Conservation (phyloP, 2,113 vertebrate genomes). For the Orthonyx spaldingii region DNA sequence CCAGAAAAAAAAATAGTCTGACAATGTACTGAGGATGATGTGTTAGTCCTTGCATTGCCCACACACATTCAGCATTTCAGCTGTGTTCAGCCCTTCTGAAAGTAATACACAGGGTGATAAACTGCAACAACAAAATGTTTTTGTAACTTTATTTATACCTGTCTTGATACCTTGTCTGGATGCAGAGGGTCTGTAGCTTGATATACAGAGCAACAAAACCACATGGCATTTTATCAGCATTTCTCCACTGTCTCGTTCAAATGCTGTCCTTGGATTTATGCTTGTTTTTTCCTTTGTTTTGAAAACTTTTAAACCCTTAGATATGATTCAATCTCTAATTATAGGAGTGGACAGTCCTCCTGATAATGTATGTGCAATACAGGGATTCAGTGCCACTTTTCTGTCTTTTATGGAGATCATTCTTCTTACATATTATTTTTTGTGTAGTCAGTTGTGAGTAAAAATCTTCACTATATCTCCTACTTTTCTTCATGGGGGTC, state of each 20-base stretch:
- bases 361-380: not conserved
- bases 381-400: not conserved
- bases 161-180: not conserved
- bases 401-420: not conserved
- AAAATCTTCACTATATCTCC: not conserved
- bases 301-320: not conserved
- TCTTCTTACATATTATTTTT: not conserved
- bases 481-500: not conserved
- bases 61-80: not conserved
- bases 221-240: not conserved
- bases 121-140: not conserved
- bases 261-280: not conserved
- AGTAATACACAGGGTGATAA: not conserved
- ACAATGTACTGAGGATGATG: not conserved
- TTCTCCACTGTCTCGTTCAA: constrained; percentile 2
- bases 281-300: constrained; percentile 43
- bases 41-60: not conserved
- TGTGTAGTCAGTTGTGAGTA: not conserved
- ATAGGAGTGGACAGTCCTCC: not conserved
- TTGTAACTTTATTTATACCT: not conserved
- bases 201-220: not conserved
- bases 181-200: not conserved
- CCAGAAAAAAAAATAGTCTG: not conserved
- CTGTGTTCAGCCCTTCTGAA: not conserved
- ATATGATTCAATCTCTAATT: not conserved